A percentile compares a stretch with the other conserved stretches of the same genome.
These are phyloP conservation scores for Alces alces DNA, from an alignment of 2,113 vertebrate genomes.

Conservation along the genomic window DNA sequence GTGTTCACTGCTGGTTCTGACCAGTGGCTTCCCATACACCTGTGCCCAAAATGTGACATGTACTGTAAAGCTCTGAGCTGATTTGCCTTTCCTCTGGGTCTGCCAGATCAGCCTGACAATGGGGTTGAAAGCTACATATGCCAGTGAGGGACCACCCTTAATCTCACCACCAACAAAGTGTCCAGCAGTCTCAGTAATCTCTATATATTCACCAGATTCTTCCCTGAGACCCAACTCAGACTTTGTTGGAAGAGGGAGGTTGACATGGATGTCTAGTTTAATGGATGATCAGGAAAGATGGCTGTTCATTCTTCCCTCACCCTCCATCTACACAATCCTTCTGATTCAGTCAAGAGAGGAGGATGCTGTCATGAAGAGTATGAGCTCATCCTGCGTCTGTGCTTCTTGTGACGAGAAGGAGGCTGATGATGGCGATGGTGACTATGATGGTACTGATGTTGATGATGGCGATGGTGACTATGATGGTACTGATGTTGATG, in stretches of 20 bases:
- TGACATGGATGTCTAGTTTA: accelerated
- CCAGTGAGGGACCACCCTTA: no score
- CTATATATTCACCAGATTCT: background rate
- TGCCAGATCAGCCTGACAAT: background rate
- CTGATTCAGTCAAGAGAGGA: background rate
- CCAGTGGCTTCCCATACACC: background rate
- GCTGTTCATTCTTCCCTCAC: background rate
- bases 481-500: accelerated
- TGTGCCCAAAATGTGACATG: background rate
- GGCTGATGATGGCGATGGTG: accelerated
- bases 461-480: accelerated
- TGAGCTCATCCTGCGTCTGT: background rate
- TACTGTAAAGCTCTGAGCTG: accelerated
- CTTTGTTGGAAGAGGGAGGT: background rate
- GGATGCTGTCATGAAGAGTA: accelerated
- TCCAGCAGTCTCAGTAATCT: background rate
- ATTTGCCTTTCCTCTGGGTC: background rate
- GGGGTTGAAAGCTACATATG: background rate
- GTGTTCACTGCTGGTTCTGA: background rate
- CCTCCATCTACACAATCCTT: background rate
- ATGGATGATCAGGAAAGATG: accelerated
- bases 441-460: accelerated
- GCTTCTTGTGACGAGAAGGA: background rate
- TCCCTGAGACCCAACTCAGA: background rate
- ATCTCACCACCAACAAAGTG: accelerated